Evolutionary conservation across 1,140 invertebrate species (phyloP).

Genomic region (Thaumetopoea pityocampa): DNA sequence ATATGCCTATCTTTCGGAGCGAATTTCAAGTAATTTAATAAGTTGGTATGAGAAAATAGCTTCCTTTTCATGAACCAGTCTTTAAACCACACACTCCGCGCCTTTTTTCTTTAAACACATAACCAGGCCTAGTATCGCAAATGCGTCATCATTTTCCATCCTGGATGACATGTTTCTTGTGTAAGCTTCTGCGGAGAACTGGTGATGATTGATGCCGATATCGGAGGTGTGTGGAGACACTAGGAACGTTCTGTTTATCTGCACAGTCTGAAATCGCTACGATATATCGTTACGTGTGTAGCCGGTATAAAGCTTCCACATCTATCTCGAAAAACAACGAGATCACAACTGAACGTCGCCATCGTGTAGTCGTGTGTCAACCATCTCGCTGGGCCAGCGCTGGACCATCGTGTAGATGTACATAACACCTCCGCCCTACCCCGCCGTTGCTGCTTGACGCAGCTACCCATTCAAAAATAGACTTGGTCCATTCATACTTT

Average conservation of each 20-base stretch:
- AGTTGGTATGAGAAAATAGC: conserved; percentile 31
- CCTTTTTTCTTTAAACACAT: conserved; percentile 14
- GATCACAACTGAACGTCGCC: too few species aligned
- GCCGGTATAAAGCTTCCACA: too few species aligned
- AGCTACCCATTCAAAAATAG: too few species aligned
- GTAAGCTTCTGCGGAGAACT: conserved; percentile 8
- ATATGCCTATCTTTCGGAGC: conserved; percentile 27
- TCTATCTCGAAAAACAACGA: neutral
- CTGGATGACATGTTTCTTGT: conserved; percentile 6
- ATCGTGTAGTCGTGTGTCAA: too few species aligned
- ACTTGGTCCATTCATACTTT: too few species aligned
- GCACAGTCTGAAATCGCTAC: conserved; percentile 12
- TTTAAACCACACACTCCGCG: conserved; percentile 22
- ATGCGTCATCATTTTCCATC: conserved; percentile 16
- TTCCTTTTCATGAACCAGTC: conserved; percentile 25
- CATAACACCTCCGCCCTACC: too few species aligned
- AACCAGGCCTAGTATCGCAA: conserved; percentile 16
- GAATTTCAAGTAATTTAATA: conserved; percentile 28
- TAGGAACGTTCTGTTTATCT: conserved; percentile 3
- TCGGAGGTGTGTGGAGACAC: conserved; percentile 10
- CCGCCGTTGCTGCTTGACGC: too few species aligned
- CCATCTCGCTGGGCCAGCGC: too few species aligned
- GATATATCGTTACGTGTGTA: conserved; percentile 16
- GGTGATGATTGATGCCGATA: conserved; percentile 5
- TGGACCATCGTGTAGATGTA: too few species aligned